These are phyloP conservation scores for Fistularia commersonii DNA, from an alignment of 2,797 vertebrate species.

Conservation along the genomic window DNA sequence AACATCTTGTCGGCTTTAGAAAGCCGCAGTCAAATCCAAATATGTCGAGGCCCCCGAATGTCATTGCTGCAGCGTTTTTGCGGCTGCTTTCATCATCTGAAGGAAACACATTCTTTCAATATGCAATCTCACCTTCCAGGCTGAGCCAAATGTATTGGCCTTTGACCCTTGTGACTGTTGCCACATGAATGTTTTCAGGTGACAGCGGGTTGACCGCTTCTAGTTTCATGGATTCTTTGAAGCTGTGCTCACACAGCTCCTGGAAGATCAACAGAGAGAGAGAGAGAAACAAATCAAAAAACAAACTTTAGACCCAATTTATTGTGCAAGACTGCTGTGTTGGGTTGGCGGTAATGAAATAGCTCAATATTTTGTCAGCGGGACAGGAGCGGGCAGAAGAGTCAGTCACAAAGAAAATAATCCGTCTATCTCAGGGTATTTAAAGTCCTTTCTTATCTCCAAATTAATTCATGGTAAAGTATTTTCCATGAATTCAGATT, in stretches of 20 bases:
- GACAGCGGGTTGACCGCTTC: slow-evolving; percentile 92
- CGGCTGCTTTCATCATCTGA: not conserved
- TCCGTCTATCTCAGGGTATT: too few relatives aligned
- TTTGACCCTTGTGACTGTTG: slow-evolving; percentile 86
- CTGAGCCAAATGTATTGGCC: slow-evolving; percentile 92
- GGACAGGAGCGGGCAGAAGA: too few relatives aligned
- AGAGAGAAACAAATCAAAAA: not conserved
- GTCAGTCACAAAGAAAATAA: too few relatives aligned
- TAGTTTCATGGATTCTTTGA: slow-evolving; percentile 95
- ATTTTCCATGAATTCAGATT: too few relatives aligned
- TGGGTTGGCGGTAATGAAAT: too few relatives aligned
- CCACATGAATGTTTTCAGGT: slow-evolving; percentile 91
- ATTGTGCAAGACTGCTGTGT: not conserved
- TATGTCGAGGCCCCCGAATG: not conserved
- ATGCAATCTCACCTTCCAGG: slow-evolving; percentile 83
- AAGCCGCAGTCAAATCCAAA: too few relatives aligned
- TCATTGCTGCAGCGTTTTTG: not conserved
- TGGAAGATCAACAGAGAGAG: slow-evolving; percentile 38
- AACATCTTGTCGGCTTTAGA: too few relatives aligned
- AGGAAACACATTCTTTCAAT: slow-evolving; percentile 10
- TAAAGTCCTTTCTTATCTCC: too few relatives aligned
- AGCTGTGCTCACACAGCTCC: slow-evolving; percentile 83
- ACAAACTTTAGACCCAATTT: not conserved
- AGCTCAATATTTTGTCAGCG: too few relatives aligned
- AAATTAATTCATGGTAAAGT: too few relatives aligned